Base-by-base conservation (phyloP, 2,888 invertebrate species). In the Eremobia ochroleuca region DNA sequence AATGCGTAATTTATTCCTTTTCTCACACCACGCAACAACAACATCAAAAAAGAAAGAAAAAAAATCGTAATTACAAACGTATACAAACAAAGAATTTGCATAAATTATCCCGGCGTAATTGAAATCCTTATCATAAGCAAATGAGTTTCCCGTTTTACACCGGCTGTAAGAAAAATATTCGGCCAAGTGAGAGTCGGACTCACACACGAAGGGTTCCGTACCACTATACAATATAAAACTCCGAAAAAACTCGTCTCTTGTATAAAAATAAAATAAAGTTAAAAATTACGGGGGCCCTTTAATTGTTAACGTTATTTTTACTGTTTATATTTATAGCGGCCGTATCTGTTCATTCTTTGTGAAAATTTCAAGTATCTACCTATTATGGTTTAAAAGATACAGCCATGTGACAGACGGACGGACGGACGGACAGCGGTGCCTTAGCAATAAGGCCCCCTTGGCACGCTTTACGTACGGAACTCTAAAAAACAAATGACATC, bases 141-240 rank as follows among this genome's bases (percentile, higher is more conserved):
- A 94, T 93, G 93, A 93, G 93, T 90, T 93, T 92, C 86, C 85
- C 91, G 90, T 93, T 93, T 93, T 92, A 92, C 92, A 91, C 87
- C 88, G 88, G 86, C 79, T 79, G 87, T 83, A 86, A 92, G 90
- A 92, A 92, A 92, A 91, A 89, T 91, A 89, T 91, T 11, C 25
- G n/a, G 34, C 52, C 5, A n/a, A 55, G 25, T 49, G 49, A 15
- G 49, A 34, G 25, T 34, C 5, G 18, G n/a, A 3, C 9, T 18
- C 3, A 3, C n/a, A n/a, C 0, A 18, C 9, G 18, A 34, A 34
- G 0, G n/a, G 52, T 52, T 52, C 52, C 25, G 34, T 52, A 34
- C 9, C 9, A 67, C 0, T 31, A 15, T 49, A 34, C 5, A n/a
- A 31, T 5, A 67, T 4, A 31, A 25, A 15, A 46, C 66, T 6